These are phyloP conservation scores for Acholoe squamosa DNA, from an alignment of 2,888 invertebrate genomes.

Conservation along the genomic window DNA sequence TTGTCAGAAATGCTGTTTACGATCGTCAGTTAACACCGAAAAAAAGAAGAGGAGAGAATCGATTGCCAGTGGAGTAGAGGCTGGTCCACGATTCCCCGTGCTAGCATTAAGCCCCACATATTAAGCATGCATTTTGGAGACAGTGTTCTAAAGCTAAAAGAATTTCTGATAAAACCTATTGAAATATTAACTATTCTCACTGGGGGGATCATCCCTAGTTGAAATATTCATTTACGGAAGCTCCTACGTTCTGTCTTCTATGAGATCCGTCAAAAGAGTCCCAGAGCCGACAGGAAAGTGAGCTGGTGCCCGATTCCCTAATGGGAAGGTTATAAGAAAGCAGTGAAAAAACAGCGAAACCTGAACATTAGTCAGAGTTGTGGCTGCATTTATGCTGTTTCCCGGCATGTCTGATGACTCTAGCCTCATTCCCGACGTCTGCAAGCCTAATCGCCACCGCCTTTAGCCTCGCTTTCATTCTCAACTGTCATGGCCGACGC, in stretches of 20 bases:
- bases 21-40: too few species aligned
- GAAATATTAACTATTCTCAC: neutral
- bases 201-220: neutral
- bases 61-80: too few species aligned
- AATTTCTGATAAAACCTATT: neutral
- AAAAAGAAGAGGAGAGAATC: too few species aligned
- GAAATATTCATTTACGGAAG: neutral
- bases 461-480: neutral
- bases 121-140: neutral
- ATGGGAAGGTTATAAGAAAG: neutral
- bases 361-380: constrained; percentile 14
- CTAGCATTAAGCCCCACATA: neutral
- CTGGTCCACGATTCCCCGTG: neutral
- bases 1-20: too few species aligned
- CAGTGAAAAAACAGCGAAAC: neutral
- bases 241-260: neutral
- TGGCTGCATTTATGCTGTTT: neutral
- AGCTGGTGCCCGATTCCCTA: neutral
- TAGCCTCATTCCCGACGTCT: constrained; percentile 17
- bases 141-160: neutral
- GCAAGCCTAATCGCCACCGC: neutral
- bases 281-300: neutral
- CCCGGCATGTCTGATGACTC: constrained; percentile 2
- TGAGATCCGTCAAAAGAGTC: constrained; percentile 1
- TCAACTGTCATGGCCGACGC: neutral